Evolutionary conservation across 1,140 invertebrate species (phyloP).

Genomic region (Temnothorax curvispinosus): DNA sequence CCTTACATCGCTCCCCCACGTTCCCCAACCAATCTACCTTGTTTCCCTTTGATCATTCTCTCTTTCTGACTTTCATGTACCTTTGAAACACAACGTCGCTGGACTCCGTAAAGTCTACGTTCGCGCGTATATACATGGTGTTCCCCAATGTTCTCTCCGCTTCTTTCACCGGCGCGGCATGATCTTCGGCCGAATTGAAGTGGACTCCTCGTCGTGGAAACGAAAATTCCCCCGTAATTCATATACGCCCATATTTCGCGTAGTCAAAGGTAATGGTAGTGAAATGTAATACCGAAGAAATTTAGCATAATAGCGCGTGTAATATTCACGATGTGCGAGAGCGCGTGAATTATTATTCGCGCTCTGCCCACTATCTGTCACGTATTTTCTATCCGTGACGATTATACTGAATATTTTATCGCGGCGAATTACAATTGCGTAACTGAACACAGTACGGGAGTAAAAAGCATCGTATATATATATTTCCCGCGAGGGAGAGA

Average conservation of each 20-base stretch:
- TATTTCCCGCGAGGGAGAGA: neutral
- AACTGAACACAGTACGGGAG: neutral
- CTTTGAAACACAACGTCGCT: conserved; percentile 54
- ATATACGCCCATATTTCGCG: neutral
- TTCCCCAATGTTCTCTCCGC: neutral
- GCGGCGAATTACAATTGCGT: conserved; percentile 13
- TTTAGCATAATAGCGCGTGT: conserved; percentile 31
- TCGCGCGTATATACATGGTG: neutral
- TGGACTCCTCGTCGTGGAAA: neutral
- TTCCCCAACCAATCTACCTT: conserved; percentile 64
- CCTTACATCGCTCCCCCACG: conserved; percentile 35
- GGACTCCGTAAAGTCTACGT: conserved; percentile 16
- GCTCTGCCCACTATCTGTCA: conserved; percentile 7
- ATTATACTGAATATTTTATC: conserved; percentile 47
- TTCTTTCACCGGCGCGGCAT: neutral
- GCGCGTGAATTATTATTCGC: conserved; percentile 51
- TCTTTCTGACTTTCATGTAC: conserved; percentile 20
- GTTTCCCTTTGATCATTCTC: conserved; percentile 68
- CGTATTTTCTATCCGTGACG: conserved; percentile 19
- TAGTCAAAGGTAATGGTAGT: conserved; percentile 5
- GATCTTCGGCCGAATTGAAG: neutral
- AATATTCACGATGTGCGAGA: conserved; percentile 27
- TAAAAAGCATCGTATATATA: neutral
- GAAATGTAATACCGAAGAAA: conserved; percentile 10
- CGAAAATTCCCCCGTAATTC: neutral